Evolutionary conservation across 1,140 invertebrate species (phyloP).

Genomic region (Bilobella aurantiaca): DNA sequence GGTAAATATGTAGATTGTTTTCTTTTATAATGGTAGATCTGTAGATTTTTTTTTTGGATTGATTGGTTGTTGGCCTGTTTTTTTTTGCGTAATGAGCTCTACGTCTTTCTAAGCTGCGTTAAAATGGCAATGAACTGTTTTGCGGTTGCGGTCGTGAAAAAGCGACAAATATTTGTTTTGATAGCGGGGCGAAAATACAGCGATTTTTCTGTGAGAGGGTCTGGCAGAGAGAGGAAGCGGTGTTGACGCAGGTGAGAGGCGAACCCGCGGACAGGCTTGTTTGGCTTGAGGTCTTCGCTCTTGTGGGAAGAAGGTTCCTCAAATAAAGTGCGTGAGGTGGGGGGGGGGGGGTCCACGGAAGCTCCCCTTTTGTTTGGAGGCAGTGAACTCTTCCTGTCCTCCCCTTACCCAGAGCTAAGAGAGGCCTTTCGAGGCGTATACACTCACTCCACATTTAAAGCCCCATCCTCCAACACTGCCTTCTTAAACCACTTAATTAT

Average conservation of each 20-base stretch:
- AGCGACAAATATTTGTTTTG: too few species aligned
- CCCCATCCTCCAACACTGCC: neutral
- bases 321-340: neutral
- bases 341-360: too few species aligned
- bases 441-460: neutral
- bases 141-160: too few species aligned
- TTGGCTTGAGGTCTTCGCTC: neutral
- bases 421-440: too few species aligned
- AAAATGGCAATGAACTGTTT: too few species aligned
- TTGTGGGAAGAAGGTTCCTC: neutral
- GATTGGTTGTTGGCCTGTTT: too few species aligned
- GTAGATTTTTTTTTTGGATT: too few species aligned
- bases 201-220: neutral
- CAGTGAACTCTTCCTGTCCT: slow-evolving; percentile 7
- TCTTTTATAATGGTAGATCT: too few species aligned
- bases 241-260: too few species aligned
- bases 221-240: neutral
- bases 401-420: neutral
- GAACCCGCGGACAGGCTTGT: neutral
- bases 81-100: too few species aligned
- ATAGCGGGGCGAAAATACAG: neutral
- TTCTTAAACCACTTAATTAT: neutral
- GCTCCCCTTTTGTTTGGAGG: neutral
- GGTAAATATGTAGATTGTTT: too few species aligned
- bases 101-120: too few species aligned